Conservation (phyloP, 2,797 vertebrate genomes). For the Chaenodraco wilsoni region DNA sequence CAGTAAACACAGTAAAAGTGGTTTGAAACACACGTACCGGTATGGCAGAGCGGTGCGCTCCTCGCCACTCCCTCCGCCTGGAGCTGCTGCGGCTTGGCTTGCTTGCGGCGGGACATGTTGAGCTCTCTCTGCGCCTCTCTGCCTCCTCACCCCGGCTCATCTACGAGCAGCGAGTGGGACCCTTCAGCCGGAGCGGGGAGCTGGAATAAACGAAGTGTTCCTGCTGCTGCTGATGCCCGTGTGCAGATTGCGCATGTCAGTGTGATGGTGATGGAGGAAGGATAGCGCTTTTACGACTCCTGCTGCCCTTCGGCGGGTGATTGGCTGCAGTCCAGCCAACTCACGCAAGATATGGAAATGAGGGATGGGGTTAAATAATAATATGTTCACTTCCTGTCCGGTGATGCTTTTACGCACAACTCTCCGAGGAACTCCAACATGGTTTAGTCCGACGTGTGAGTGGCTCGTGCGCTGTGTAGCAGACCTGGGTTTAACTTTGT, state of each 20-base stretch:
- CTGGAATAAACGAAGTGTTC: conserved; percentile 79
- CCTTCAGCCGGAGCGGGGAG: conserved; percentile 78
- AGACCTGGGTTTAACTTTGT: conserved; percentile 23
- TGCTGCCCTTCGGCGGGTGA: conserved; percentile 84
- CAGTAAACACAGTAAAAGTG: conserved; percentile 24
- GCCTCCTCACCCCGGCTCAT: conserved; percentile 88
- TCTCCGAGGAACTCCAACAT: conserved; percentile 56
- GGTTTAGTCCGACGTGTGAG: conserved; percentile 52
- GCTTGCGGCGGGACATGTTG: conserved; percentile 99
- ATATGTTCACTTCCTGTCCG: conserved; percentile 84
- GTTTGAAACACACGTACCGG: conserved; percentile 82
- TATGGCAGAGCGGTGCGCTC: conserved; percentile 77
- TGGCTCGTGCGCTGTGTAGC: conserved; percentile 19
- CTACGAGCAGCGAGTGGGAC: conserved; percentile 77
- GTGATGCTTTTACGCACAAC: conserved; percentile 76
- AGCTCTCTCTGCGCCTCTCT: conserved; percentile 78
- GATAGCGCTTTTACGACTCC: conserved; percentile 91
- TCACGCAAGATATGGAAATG: conserved; percentile 91
- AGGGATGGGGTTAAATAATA: conserved; percentile 88
- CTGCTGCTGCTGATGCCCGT: conserved; percentile 81
- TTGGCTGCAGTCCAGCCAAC: conserved; percentile 91
- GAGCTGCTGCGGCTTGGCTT: conserved; percentile 97
- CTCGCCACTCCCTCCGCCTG: conserved; percentile 88
- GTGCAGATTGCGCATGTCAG: conserved; percentile 94
- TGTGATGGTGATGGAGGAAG: conserved; percentile 91